These are phyloP conservation scores for Cremastobaeus sp. DNA, from an alignment of 2,888 invertebrate species.

Conservation along the genomic window DNA sequence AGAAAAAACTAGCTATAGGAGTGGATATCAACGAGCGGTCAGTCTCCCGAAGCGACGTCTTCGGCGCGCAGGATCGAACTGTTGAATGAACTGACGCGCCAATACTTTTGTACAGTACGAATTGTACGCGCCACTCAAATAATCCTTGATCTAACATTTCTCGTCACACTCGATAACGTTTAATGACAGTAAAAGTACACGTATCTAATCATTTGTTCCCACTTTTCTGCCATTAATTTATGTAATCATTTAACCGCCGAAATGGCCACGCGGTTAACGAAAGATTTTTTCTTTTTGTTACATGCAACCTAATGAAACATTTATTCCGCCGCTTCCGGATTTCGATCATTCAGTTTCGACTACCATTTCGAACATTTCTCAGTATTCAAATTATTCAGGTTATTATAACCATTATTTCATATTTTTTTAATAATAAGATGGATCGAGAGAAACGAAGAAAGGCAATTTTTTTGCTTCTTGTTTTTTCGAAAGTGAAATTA, in stretches of 20 bases:
- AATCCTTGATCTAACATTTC: conserved; percentile 58
- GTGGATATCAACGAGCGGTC: conserved; percentile 54
- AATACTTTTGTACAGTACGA: conserved; percentile 52
- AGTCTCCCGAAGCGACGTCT: conserved; percentile 57
- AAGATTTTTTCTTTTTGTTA: background rate
- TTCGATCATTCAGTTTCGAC: too few relatives aligned
- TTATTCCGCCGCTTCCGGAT: too few relatives aligned
- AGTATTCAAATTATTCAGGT: too few relatives aligned
- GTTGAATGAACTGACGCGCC: conserved; percentile 56
- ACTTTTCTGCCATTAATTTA: conserved; percentile 47
- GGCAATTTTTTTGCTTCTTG: too few relatives aligned
- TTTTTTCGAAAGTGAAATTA: too few relatives aligned
- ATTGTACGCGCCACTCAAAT: conserved; percentile 55
- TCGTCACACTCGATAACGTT: conserved; percentile 56
- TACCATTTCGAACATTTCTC: too few relatives aligned
- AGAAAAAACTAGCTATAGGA: conserved; percentile 18
- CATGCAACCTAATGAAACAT: background rate
- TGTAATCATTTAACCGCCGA: conserved; percentile 45
- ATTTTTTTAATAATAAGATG: too few relatives aligned
- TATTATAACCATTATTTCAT: too few relatives aligned
- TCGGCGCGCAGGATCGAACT: conserved; percentile 53
- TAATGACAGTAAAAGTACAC: conserved; percentile 54
- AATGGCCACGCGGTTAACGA: conserved; percentile 3
- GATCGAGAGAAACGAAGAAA: too few relatives aligned
- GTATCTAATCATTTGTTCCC: conserved; percentile 55